Evolutionary conservation across 2,888 invertebrate species (phyloP).

Genomic region (Ophioninae sp.): DNA sequence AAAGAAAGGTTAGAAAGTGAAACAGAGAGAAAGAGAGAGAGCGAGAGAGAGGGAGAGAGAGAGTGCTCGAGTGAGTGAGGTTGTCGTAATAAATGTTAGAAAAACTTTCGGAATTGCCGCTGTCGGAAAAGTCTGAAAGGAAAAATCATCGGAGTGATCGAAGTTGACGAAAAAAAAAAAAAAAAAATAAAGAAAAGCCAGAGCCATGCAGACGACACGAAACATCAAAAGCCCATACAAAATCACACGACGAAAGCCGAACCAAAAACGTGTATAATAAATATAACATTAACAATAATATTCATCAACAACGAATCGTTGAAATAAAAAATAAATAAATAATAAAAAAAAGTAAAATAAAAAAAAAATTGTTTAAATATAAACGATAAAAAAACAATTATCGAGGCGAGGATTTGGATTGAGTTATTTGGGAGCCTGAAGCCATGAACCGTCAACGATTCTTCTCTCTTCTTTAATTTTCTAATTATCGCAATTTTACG

Average conservation of each 20-base stretch:
- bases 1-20: constrained; percentile 23
- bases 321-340: constrained; percentile 47
- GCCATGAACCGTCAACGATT: constrained; percentile 55
- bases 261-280: constrained; percentile 54
- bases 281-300: constrained; percentile 43
- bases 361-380: too few species aligned
- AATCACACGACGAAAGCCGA: constrained; percentile 66
- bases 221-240: constrained; percentile 74
- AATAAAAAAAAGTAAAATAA: constrained; percentile 55
- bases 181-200: constrained; percentile 47
- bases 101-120: constrained; percentile 39
- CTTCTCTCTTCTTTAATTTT: constrained; percentile 13
- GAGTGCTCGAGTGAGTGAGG: constrained; percentile 32
- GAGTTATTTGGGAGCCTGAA: constrained; percentile 62
- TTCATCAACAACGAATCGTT: constrained; percentile 18
- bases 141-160: constrained; percentile 56
- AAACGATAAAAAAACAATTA: constrained; percentile 58
- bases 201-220: constrained; percentile 74
- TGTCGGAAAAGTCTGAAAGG: constrained; percentile 59
- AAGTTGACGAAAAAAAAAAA: too few species aligned
- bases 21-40: too few species aligned
- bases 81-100: constrained; percentile 46
- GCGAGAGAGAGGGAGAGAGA: constrained; percentile 16
- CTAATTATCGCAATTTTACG: constrained; percentile 32
- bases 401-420: constrained; percentile 64